Base-by-base conservation (phyloP, 2,113 vertebrate genomes). In the Sinocyclocheilus maitianheensis region DNA sequence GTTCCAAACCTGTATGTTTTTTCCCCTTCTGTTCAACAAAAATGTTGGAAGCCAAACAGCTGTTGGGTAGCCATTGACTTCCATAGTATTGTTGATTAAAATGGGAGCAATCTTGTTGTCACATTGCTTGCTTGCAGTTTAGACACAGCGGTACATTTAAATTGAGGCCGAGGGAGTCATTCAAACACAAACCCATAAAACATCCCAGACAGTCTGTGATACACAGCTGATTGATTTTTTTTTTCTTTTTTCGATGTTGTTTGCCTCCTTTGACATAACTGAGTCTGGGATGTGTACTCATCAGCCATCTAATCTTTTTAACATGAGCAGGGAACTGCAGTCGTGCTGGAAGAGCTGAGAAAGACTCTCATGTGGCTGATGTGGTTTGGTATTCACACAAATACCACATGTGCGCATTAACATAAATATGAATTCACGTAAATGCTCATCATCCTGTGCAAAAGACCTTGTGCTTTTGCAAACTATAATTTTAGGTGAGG, bases 171-270 rank as follows among this genome's bases (percentile, higher is more conserved):
- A 12, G n/a, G 5, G 55, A 62, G 34, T 24, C 22, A 43, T 80
- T 24, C 34, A 24, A 4, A n/a, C 20, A 74, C 74, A 51, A 26
- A 77, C 74, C 14, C 40, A 81, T 48, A 46, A 16, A 79, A 79
- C 40, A 62, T 62, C n/a, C 30, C 55, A 62, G 77, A 79, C 53
- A 20, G 76, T 58, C 34, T 85, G 37, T 13, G 18, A 72, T 43
- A 72, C n/a, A 24, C 48, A 58, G 22, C 30, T 14, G 51, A 86
- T 62, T 81, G 63, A 81, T 86, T 86, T 74, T 74, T 69, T 48
- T 34, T 69, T 9, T 46, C 63, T 69, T 14, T 34, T 69, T 46
- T 46, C n/a, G 10, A 40, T 30, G 30, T 60, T 60, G 30, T 60
- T 60, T 34, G 30, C 46, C 58, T 69, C 30, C 40, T 69, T 30